Evolutionary conservation across 2,797 vertebrate genomes (phyloP).

Genomic region (Pantherophis vulpinus): DNA sequence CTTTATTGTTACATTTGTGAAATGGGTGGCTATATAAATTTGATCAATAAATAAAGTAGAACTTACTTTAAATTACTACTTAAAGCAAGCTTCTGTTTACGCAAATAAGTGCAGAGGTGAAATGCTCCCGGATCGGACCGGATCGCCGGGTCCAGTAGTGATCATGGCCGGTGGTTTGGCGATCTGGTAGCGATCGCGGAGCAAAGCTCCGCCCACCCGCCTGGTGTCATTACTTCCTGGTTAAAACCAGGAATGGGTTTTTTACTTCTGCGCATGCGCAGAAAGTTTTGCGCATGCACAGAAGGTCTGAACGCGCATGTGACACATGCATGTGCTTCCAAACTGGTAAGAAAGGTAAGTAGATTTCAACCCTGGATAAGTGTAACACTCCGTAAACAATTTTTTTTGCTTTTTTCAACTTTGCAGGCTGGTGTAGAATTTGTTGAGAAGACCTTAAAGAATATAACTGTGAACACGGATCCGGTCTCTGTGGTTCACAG

Average conservation of each 20-base stretch:
- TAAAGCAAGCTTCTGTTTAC: neutral
- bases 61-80: neutral
- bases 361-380: neutral
- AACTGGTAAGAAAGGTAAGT: no score
- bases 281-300: no score
- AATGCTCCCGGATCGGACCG: no score
- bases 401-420: conserved; percentile 21
- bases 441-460: conserved; percentile 83
- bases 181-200: no score
- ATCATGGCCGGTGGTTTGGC: no score
- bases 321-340: no score
- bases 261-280: no score
- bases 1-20: neutral
- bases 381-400: neutral
- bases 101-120: neutral
- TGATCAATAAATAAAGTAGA: neutral
- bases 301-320: no score
- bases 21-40: neutral
- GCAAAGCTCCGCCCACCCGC: no score
- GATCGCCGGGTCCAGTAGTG: no score
- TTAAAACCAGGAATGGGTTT: no score
- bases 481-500: conserved; percentile 77
- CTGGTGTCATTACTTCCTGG: no score
- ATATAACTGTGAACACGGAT: conserved; percentile 81
- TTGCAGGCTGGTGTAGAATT: conserved; percentile 86